These are phyloP conservation scores for Piscicola geometra DNA, from an alignment of 2,888 invertebrate species.

Conservation along the genomic window DNA sequence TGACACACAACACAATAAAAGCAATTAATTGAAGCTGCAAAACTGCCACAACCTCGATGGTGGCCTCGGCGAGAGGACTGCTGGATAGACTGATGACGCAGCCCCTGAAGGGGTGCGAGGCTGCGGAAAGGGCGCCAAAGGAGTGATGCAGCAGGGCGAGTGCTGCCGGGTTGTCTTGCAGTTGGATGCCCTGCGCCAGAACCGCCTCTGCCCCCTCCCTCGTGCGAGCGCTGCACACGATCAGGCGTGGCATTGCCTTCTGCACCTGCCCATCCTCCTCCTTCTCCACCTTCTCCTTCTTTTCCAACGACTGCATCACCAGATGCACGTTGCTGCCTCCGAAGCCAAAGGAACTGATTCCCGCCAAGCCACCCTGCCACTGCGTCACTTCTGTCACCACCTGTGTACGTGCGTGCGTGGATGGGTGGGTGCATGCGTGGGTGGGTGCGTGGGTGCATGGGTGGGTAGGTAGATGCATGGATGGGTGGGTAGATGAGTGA, in stretches of 20 bases:
- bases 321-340: conserved; percentile 67
- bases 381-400: conserved; percentile 70
- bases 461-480: too few relatives aligned
- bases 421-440: too few relatives aligned
- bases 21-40: too few relatives aligned
- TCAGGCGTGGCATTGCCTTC: conserved; percentile 67
- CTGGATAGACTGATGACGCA: conserved; percentile 19
- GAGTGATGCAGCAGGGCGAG: conserved; percentile 51
- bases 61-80: conserved; percentile 17
- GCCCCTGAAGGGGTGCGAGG: conserved; percentile 76
- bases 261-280: conserved; percentile 50
- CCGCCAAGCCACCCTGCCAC: conserved; percentile 86
- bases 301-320: conserved; percentile 57
- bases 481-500: too few relatives aligned
- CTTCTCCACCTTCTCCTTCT: neutral
- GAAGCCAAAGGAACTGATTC: conserved; percentile 94
- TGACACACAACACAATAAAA: too few relatives aligned
- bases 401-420: neutral
- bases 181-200: conserved; percentile 67
- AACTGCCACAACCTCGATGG: too few relatives aligned
- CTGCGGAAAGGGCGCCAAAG: conserved; percentile 58
- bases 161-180: conserved; percentile 47
- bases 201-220: conserved; percentile 69
- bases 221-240: conserved; percentile 78
- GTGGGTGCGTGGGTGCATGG: too few relatives aligned